Conservation (phyloP, 2,888 invertebrate genomes). For the Tenthredo mesomela region DNA sequence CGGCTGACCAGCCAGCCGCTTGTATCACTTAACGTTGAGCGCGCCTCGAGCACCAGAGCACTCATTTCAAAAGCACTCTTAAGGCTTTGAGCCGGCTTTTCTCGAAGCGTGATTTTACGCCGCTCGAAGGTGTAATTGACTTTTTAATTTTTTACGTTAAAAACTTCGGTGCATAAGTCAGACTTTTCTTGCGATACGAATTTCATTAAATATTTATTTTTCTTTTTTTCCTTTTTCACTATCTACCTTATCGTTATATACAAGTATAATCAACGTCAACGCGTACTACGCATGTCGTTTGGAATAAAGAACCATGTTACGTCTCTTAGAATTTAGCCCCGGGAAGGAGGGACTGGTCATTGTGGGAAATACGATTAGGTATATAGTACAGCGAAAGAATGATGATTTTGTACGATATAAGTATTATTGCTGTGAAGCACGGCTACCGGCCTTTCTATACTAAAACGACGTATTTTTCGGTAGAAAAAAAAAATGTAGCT, state of each 20-base stretch:
- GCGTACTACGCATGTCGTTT: not conserved
- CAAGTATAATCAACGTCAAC: slow-evolving; percentile 15
- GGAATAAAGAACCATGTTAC: not conserved
- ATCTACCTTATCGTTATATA: not conserved
- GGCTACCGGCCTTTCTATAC: not conserved
- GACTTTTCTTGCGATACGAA: not conserved
- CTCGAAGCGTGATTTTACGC: slow-evolving; percentile 27
- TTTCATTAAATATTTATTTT: not conserved
- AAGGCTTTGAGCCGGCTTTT: slow-evolving; percentile 50
- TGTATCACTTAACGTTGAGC: slow-evolving; percentile 48
- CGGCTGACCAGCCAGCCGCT: slow-evolving; percentile 47
- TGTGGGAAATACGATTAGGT: not conserved
- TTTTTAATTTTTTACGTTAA: slow-evolving; percentile 21
- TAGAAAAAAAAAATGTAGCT: not conserved
- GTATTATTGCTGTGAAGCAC: not conserved
- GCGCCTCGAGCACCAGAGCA: slow-evolving; percentile 32
- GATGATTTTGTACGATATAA: slow-evolving; percentile 1
- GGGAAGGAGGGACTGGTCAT: not conserved
- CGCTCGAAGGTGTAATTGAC: slow-evolving; percentile 17
- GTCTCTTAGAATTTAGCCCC: not conserved
- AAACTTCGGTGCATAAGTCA: slow-evolving; percentile 9
- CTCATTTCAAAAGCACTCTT: slow-evolving; percentile 15
- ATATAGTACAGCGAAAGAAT: not conserved
- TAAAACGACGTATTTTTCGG: slow-evolving; percentile 5
- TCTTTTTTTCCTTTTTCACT: not conserved